A percentile compares a stretch with the other conserved stretches of the same genome.
Conservation (phyloP, 2,797 vertebrate species). For the Ambastaia sidthimunki region DNA sequence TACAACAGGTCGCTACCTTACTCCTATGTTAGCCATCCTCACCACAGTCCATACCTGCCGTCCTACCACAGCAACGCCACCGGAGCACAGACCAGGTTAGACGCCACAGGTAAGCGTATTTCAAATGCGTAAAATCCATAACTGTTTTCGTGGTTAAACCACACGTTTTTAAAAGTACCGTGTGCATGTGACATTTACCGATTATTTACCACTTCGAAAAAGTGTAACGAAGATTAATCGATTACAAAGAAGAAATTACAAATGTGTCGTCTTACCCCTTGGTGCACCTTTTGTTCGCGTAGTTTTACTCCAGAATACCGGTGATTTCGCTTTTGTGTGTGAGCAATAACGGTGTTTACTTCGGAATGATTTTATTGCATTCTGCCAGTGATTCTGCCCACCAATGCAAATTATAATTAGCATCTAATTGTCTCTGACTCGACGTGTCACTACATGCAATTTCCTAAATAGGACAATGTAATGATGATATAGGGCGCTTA, state of each 20-base stretch:
- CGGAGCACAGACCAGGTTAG: conserved; percentile 90
- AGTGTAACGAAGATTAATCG: background rate
- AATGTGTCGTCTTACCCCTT: conserved; percentile 14
- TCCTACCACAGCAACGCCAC: conserved; percentile 92
- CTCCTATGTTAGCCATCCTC: conserved; percentile 95
- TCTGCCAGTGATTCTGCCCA: conserved; percentile 57
- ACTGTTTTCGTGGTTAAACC: background rate
- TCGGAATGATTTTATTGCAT: conserved; percentile 45
- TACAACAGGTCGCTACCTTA: conserved; percentile 93
- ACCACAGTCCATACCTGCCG: conserved; percentile 97
- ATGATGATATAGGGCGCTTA: background rate
- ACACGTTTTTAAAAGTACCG: background rate
- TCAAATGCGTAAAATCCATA: conserved; percentile 30
- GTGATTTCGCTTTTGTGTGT: conserved; percentile 5
- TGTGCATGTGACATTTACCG: background rate
- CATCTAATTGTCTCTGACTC: conserved; percentile 77
- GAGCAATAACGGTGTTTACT: conserved; percentile 68
- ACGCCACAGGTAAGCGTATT: conserved; percentile 93
- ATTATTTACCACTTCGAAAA: background rate
- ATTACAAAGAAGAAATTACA: background rate
- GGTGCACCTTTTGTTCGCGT: conserved; percentile 19
- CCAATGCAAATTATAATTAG: conserved; percentile 80
- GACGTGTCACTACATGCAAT: conserved; percentile 76
- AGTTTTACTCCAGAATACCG: conserved; percentile 30
- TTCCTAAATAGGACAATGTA: conserved; percentile 73